Evolutionary conservation across 2,888 invertebrate species (phyloP), one percentile per base, ranked within the genome.

Genomic region (Didymodactylos carnosus): DNA sequence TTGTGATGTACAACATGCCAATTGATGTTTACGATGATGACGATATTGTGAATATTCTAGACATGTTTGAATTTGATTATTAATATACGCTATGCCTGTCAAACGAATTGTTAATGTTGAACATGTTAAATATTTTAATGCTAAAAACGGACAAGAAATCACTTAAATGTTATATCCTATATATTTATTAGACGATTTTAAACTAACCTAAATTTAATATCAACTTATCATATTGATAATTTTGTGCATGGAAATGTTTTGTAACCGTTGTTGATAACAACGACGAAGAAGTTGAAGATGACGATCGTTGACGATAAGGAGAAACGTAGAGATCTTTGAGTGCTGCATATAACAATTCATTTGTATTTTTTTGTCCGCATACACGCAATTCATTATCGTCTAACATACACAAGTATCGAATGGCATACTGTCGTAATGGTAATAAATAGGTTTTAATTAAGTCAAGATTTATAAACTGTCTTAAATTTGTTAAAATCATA

Each of bases 51-150:
- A 51, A 69, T 43, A 69, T n/a, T 46, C 71, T 29, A 76, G 39
- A 35, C 51, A 75, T 76, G 74, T 49, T 40, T 69, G 69, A 29
- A 43, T 53, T 39, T 35, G 29, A 76, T 91, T 90, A 85, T 94
- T 94, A 78, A 94, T 92, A 84, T 94, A 94, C 23, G 92, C 89
- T 79, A 94, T 91, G 75, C 94, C 94, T 16, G 93, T 91, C 75
- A 94, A 84, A 76, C 94, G 86, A 90, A 94, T 93, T 0, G 94
- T 94, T 76, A 94, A 83, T 0, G 94, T 94, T 73, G 92, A 91
- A 78, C 93, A 93, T 76, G 91, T 92, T 82, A 94, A 94, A 84
- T 93, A 94, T 83, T 94, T 94, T 83, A 92, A 93, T n/a, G 94
- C 94, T 77, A 94, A n/a, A n/a, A n/a, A n/a, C n/a, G n/a, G n/a